Evolutionary conservation across 2,113 vertebrate genomes (phyloP).

Genomic region (Machaerirhynchus nigripectus): DNA sequence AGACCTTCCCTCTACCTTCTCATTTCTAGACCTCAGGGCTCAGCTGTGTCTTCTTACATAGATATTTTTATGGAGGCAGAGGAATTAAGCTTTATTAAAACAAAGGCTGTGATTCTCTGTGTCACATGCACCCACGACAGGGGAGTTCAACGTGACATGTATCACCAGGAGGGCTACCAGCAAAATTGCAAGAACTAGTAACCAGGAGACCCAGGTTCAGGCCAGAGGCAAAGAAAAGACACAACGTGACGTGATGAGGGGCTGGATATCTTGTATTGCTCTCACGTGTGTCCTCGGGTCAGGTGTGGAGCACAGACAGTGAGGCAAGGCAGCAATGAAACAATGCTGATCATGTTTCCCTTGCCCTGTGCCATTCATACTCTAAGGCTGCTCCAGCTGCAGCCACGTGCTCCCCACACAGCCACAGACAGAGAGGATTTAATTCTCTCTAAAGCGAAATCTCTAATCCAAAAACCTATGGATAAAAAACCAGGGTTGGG

Average conservation of each 20-base stretch:
- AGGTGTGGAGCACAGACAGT: background rate
- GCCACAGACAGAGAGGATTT: background rate
- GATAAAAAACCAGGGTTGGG: background rate
- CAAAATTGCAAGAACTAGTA: background rate
- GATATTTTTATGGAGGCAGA: background rate
- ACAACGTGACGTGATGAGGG: background rate
- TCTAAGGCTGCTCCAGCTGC: background rate
- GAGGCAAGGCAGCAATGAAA: background rate
- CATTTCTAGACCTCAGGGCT: background rate
- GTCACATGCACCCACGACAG: background rate
- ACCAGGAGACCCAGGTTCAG: background rate
- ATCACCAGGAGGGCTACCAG: constrained; percentile 23
- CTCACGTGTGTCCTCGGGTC: constrained; percentile 35
- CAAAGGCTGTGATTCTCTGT: background rate
- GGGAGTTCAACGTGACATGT: background rate
- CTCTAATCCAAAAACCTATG: background rate
- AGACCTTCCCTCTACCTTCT: background rate
- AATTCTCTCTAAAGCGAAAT: background rate
- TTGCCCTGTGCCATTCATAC: background rate
- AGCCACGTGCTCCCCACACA: background rate
- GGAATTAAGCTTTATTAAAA: constrained; percentile 37
- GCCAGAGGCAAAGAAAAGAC: background rate
- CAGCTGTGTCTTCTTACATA: background rate
- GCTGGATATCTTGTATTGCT: constrained; percentile 2
- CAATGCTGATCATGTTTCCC: background rate